A percentile compares a stretch with the other conserved stretches of the same genome.
Conservation (phyloP, 1,140 invertebrate genomes). For the Cotesia chilonis region DNA sequence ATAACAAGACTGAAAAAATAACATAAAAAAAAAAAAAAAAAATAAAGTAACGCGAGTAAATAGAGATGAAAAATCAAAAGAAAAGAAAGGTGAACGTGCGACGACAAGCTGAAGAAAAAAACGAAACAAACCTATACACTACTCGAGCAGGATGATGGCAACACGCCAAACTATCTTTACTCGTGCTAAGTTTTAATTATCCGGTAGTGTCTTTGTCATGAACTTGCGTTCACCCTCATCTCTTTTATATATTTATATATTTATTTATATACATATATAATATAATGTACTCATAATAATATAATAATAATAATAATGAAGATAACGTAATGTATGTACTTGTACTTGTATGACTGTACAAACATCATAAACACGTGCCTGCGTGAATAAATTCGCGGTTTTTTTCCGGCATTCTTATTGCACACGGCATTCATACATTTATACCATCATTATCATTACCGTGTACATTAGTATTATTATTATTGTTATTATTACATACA, state of each 20-base stretch:
- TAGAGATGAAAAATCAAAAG: constrained; percentile 15
- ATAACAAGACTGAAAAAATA: constrained; percentile 21
- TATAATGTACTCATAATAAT: no score
- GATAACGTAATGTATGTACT: neutral
- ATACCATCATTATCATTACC: neutral
- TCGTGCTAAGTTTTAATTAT: constrained; percentile 38
- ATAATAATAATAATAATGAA: no score
- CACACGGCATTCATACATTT: no score
- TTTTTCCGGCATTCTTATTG: neutral
- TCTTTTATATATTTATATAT: neutral
- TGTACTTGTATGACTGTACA: no score
- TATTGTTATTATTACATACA: neutral
- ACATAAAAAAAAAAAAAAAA: constrained; percentile 13
- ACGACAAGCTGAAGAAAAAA: constrained; percentile 6
- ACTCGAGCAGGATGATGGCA: constrained; percentile 25
- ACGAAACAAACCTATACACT: constrained; percentile 5
- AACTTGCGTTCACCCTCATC: neutral
- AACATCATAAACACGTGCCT: constrained; percentile 20
- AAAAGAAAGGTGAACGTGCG: constrained; percentile 19
- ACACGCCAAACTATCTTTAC: constrained; percentile 37
- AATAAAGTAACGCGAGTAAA: constrained; percentile 3
- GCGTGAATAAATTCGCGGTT: constrained; percentile 12
- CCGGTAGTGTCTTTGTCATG: constrained; percentile 28
- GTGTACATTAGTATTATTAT: neutral
- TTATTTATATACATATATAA: no score